These are phyloP conservation scores for Ganaspis sp. DNA, from an alignment of 1,140 invertebrate genomes.

Conservation along the genomic window DNA sequence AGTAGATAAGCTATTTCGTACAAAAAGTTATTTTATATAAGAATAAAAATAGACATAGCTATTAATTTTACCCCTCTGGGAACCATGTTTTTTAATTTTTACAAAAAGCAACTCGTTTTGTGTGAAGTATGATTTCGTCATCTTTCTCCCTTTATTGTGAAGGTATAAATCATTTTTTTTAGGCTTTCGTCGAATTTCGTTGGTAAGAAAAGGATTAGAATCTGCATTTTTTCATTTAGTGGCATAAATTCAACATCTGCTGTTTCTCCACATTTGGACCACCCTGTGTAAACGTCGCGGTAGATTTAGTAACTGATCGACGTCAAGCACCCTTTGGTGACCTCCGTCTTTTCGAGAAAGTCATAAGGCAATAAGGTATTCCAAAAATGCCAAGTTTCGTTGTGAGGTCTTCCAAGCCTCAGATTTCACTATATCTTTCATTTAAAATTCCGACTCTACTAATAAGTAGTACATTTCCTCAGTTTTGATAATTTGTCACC, in stretches of 20 bases:
- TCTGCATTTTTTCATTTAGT: conserved; percentile 15
- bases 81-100: no score
- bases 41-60: no score
- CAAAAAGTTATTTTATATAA: no score
- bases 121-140: background rate
- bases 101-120: background rate
- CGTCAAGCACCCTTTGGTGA: conserved; percentile 11
- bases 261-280: conserved; percentile 22
- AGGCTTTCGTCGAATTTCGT: background rate
- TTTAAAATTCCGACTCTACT: background rate
- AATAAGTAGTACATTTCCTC: background rate
- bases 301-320: conserved; percentile 26
- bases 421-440: background rate
- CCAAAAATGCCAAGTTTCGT: background rate
- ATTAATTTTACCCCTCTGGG: no score
- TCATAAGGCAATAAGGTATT: conserved; percentile 19
- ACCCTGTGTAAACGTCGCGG: conserved; percentile 19
- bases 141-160: background rate
- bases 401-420: background rate
- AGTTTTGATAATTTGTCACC: background rate
- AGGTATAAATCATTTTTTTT: background rate
- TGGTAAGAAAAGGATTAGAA: conserved; percentile 6
- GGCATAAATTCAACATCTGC: conserved; percentile 23
- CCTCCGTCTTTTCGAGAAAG: background rate
- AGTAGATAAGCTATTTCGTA: no score